phyloP scores from a whole-genome alignment of 2,113 vertebrate genomes.

The Camarhynchus parvulus region DNA sequence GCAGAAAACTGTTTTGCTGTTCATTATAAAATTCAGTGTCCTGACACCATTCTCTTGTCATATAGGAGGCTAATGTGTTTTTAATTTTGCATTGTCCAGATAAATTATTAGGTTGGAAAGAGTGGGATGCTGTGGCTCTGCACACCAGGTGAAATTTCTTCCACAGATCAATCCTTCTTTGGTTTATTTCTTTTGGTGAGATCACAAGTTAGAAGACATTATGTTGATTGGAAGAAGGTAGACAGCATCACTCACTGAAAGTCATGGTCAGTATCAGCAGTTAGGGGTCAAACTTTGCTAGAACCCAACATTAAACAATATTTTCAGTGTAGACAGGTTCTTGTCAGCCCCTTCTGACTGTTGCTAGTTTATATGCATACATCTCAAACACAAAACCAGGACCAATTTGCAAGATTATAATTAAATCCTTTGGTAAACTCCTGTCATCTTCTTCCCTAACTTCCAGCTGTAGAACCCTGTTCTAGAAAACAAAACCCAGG shows the following conservation, averaged over 20 bases:
- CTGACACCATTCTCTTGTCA: neutral
- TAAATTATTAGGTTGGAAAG: neutral
- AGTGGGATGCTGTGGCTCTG: neutral
- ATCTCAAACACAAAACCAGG: neutral
- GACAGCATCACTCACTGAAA: neutral
- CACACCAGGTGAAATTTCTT: neutral
- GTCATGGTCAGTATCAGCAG: neutral
- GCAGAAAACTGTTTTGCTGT: neutral
- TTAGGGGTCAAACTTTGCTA: neutral
- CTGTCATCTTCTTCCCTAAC: neutral
- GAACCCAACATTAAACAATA: neutral
- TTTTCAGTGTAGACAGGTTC: neutral
- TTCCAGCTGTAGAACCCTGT: neutral
- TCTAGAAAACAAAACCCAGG: neutral
- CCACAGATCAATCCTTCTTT: neutral
- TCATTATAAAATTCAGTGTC: neutral
- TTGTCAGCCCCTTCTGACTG: neutral
- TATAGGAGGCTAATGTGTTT: neutral
- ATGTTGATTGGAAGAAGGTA: neutral
- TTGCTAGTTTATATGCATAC: neutral
- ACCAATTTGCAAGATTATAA: neutral
- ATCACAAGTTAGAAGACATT: neutral
- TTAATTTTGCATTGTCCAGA: neutral
- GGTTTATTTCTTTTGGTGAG: neutral
- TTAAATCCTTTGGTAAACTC: neutral